Evolutionary conservation across 1,140 invertebrate species (phyloP).

Genomic region (Cepaea nemoralis): DNA sequence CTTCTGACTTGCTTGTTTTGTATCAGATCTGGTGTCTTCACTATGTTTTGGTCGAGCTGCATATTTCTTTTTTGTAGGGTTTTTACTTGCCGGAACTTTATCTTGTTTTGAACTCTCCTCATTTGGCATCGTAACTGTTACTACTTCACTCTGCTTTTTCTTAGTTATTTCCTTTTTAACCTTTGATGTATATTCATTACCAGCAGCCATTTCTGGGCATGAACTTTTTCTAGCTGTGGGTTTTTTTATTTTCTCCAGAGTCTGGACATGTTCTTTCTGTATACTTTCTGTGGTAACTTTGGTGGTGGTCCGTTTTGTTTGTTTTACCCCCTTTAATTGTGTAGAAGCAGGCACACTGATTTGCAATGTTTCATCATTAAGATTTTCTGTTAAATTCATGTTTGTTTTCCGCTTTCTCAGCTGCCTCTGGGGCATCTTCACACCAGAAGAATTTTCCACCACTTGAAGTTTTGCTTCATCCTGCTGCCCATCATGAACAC

Average conservation of each 20-base stretch:
- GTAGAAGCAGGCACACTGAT: neutral
- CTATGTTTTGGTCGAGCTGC: neutral
- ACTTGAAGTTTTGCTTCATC: neutral
- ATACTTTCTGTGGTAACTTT: neutral
- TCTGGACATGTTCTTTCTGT: neutral
- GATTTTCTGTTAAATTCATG: neutral
- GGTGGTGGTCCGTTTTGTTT: neutral
- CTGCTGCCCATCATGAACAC: neutral
- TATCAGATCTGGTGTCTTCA: neutral
- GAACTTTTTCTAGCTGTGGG: neutral
- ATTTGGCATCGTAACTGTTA: neutral
- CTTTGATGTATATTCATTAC: neutral
- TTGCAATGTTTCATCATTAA: too few relatives aligned
- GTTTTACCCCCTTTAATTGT: neutral
- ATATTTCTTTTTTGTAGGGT: neutral
- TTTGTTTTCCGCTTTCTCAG: conserved; percentile 3
- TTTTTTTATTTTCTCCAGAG: neutral
- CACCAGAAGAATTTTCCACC: neutral
- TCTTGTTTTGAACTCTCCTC: neutral
- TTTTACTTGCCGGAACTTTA: neutral
- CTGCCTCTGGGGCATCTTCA: neutral
- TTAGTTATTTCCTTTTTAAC: neutral
- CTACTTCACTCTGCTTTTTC: neutral
- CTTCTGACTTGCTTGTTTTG: conserved; percentile 38
- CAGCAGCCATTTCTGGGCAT: neutral